Evolutionary conservation across 2,797 vertebrate genomes (phyloP).

Genomic region (Sebastes alutus): DNA sequence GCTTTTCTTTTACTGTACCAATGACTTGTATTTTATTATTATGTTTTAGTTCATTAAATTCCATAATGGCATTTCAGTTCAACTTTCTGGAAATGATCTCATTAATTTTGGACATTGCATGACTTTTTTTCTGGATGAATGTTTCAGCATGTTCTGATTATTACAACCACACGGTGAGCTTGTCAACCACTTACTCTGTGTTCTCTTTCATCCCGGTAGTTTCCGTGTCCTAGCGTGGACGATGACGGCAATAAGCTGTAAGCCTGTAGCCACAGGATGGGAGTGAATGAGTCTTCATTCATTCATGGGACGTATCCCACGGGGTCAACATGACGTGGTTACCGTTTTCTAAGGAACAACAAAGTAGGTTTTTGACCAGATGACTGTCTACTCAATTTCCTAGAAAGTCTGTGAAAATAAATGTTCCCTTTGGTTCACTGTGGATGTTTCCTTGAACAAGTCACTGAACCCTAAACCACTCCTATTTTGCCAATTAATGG

Average conservation of each 20-base stretch:
- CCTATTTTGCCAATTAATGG: not conserved
- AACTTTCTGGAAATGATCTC: not conserved
- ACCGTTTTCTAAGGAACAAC: conserved; percentile 15
- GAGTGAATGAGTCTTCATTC: conserved; percentile 22
- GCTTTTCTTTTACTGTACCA: not conserved
- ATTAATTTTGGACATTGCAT: not conserved
- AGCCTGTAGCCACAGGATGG: conserved; percentile 3
- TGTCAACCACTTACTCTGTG: not conserved
- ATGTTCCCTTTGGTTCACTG: not conserved
- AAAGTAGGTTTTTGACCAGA: conserved; percentile 23
- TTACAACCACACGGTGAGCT: not conserved
- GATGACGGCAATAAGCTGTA: not conserved
- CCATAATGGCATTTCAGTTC: not conserved
- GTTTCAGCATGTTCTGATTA: not conserved
- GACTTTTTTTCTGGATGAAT: not conserved
- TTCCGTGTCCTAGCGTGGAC: not conserved
- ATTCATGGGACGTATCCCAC: conserved; percentile 2
- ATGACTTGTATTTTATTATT: not conserved
- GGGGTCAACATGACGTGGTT: conserved; percentile 8
- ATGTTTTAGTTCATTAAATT: not conserved
- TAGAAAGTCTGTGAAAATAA: conserved; percentile 26
- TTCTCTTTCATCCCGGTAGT: not conserved
- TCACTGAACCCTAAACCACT: not conserved
- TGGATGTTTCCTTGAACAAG: conserved; percentile 7
- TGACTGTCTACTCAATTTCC: conserved; percentile 22